Evolutionary conservation across 2,797 vertebrate genomes (phyloP).

Genomic region (Malurus leucopterus): DNA sequence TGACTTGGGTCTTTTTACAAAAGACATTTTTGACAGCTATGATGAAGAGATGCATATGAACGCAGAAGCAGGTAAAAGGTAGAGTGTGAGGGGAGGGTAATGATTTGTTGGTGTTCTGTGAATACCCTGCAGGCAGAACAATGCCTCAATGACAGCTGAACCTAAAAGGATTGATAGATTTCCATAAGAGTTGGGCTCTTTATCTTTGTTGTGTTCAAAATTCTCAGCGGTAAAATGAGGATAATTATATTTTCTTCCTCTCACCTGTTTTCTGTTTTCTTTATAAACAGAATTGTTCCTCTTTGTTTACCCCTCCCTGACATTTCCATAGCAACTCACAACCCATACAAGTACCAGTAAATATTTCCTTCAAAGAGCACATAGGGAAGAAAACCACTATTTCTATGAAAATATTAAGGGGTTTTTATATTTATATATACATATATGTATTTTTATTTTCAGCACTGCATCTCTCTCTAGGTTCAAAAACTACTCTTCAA

Average conservation of each 20-base stretch:
- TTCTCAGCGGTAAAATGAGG: neutral
- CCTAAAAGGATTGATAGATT: slow-evolving; percentile 5
- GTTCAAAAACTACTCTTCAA: neutral
- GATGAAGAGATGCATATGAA: neutral
- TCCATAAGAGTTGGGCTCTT: neutral
- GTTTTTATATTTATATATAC: neutral
- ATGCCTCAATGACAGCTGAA: neutral
- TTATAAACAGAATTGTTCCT: neutral
- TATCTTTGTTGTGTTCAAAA: neutral
- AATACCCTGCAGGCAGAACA: neutral
- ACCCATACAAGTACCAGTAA: neutral
- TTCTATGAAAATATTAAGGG: neutral
- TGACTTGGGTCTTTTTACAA: neutral
- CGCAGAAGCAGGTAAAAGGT: neutral
- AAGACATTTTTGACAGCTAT: neutral
- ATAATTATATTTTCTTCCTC: slow-evolving; percentile 27
- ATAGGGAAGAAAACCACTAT: neutral
- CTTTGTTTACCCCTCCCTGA: neutral
- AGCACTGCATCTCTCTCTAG: neutral
- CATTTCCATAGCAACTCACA: slow-evolving; percentile 42
- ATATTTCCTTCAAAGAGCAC: neutral
- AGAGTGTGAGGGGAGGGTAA: neutral
- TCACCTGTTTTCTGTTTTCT: slow-evolving; percentile 2
- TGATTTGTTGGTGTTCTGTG: neutral
- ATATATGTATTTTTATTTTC: neutral